These are phyloP conservation scores for Pocillopora grandis DNA, from an alignment of 92 coral and sea anemone species.

Conservation along the genomic window DNA sequence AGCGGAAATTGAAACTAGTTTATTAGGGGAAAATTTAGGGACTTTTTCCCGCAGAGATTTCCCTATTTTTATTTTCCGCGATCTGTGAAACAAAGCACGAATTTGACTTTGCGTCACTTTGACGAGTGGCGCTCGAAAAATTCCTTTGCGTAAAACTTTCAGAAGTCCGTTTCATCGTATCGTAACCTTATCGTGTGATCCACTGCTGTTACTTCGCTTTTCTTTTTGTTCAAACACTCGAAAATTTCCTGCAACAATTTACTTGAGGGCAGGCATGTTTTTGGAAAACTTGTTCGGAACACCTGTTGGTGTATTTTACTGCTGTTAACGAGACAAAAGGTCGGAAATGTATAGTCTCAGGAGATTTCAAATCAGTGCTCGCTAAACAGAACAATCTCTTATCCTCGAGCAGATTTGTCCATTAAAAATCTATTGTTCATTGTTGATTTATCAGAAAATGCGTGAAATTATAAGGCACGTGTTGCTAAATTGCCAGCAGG, in stretches of 20 bases:
- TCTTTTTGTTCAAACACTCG: neutral
- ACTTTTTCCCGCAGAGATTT: neutral
- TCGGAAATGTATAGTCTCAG: slow-evolving; percentile 23
- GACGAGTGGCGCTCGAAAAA: neutral
- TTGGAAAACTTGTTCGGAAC: slow-evolving; percentile 21
- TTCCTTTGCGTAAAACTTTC: neutral
- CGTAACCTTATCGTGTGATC: neutral
- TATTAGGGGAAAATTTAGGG: neutral
- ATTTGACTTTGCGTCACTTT: neutral
- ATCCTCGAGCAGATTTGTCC: slow-evolving; percentile 10
- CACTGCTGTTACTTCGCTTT: neutral
- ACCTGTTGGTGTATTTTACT: slow-evolving; percentile 29
- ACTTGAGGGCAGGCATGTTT: neutral
- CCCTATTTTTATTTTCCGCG: too few species aligned
- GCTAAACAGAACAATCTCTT: slow-evolving; percentile 8
- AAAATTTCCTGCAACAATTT: too few species aligned
- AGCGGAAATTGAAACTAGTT: neutral
- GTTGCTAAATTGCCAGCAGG: slow-evolving; percentile 19
- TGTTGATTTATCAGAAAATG: slow-evolving; percentile 23
- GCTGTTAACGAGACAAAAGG: slow-evolving; percentile 25
- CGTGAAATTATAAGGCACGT: slow-evolving; percentile 15
- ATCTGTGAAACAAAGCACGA: too few species aligned
- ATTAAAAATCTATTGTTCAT: slow-evolving; percentile 8
- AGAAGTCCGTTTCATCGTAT: neutral
- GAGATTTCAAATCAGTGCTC: slow-evolving; percentile 26